Evolutionary conservation across 2,113 vertebrate genomes (phyloP).

Genomic region (Podocnemis expansa): DNA sequence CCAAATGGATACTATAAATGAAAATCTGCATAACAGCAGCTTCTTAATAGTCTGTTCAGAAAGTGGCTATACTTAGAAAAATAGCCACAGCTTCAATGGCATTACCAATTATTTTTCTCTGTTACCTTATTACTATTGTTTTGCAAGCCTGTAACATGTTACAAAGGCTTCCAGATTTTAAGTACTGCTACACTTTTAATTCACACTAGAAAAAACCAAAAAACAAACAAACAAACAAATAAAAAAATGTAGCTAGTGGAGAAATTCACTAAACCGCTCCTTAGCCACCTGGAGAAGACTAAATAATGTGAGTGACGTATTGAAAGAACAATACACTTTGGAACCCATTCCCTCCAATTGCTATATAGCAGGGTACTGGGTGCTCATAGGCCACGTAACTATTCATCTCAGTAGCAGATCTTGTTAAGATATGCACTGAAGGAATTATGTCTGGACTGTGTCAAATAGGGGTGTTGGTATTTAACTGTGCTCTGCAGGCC

Average conservation of each 20-base stretch:
- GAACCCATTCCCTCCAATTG: neutral
- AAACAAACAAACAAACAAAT: no score
- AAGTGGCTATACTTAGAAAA: neutral
- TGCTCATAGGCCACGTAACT: neutral
- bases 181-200: neutral
- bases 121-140: neutral
- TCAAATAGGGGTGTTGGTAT: constrained; percentile 59
- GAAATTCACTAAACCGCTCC: constrained; percentile 25
- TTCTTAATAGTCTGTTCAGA: neutral
- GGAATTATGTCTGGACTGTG: constrained; percentile 56
- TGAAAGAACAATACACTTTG: fast-evolving
- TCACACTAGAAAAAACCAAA: fast-evolving
- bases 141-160: neutral
- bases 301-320: fast-evolving
- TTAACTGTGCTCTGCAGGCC: constrained; percentile 53
- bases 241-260: neutral
- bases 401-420: neutral
- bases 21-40: neutral
- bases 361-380: neutral
- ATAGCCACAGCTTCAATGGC: neutral
- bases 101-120: neutral
- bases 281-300: neutral
- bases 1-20: neutral
- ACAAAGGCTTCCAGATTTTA: neutral
- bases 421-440: neutral